A percentile compares a stretch with the other conserved stretches of the same genome.
phyloP scores from a whole-genome alignment of 2,797 vertebrate species.

The Rhinatrema bivittatum region DNA sequence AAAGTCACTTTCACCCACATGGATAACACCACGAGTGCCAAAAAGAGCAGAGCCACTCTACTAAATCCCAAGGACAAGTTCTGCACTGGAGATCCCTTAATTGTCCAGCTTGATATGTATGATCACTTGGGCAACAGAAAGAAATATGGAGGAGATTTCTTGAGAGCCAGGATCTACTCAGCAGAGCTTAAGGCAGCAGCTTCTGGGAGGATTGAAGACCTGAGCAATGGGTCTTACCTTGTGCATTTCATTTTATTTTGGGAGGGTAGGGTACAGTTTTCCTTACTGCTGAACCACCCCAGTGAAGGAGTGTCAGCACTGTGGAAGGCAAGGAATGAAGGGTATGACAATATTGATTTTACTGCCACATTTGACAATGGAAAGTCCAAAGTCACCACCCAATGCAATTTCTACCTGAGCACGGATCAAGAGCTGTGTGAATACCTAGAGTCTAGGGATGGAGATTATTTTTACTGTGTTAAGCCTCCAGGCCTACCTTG shows the following conservation, averaged over 20 bases:
- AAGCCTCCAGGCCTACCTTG: slow-evolving; percentile 16
- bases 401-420: slow-evolving; percentile 15
- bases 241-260: slow-evolving; percentile 31
- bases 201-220: slow-evolving; percentile 23
- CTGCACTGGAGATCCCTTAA: slow-evolving; percentile 17
- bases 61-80: slow-evolving; percentile 1
- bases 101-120: slow-evolving; percentile 11
- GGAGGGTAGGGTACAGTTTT: slow-evolving; percentile 16
- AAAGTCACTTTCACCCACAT: slow-evolving; percentile 4
- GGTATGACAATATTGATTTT: slow-evolving; percentile 12
- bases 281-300: slow-evolving; percentile 25
- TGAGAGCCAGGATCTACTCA: slow-evolving; percentile 24
- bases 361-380: slow-evolving; percentile 5
- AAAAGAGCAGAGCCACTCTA: slow-evolving; percentile 11
- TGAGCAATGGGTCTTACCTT: slow-evolving; percentile 28
- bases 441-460: slow-evolving; percentile 19
- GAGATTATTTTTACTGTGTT: slow-evolving; percentile 30
- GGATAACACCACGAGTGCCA: slow-evolving; percentile 11
- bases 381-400: not conserved
- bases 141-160: slow-evolving; percentile 30
- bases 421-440: slow-evolving; percentile 9
- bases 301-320: slow-evolving; percentile 19
- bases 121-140: slow-evolving; percentile 21
- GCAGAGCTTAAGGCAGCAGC: slow-evolving; percentile 12
- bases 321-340: slow-evolving; percentile 28